Evolutionary conservation across 2,888 invertebrate species (phyloP).

Genomic region (Pemphredon lugubris): DNA sequence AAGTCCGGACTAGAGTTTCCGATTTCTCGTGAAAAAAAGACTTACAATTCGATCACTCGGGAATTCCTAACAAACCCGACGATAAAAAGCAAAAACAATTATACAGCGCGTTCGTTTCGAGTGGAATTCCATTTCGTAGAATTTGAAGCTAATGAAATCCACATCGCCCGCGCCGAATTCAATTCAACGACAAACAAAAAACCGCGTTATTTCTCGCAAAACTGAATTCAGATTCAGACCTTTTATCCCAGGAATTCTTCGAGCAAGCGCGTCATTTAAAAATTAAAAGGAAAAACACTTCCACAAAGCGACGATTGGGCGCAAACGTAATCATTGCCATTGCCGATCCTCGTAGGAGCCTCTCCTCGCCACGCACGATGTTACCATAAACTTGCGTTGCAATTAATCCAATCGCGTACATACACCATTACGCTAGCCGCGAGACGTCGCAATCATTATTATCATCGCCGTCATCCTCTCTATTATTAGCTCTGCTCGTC

Average conservation of each 20-base stretch:
- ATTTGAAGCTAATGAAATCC: too few relatives aligned
- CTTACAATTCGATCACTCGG: background rate
- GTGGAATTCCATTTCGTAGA: too few relatives aligned
- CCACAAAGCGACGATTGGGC: too few relatives aligned
- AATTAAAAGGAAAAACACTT: too few relatives aligned
- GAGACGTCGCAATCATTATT: slow-evolving; percentile 50
- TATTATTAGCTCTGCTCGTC: slow-evolving; percentile 48
- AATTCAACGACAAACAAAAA: too few relatives aligned
- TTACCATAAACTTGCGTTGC: slow-evolving; percentile 32
- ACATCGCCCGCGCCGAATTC: too few relatives aligned
- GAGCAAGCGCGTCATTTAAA: too few relatives aligned
- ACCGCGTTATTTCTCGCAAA: too few relatives aligned
- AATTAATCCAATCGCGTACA: slow-evolving; percentile 43
- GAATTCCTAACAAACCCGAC: background rate
- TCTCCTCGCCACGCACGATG: slow-evolving; percentile 12
- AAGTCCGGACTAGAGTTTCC: background rate
- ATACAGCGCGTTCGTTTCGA: too few relatives aligned
- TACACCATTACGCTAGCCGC: slow-evolving; percentile 14
- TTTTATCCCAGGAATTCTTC: too few relatives aligned
- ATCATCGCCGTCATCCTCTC: slow-evolving; percentile 64
- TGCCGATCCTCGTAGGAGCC: slow-evolving; percentile 15
- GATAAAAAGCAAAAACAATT: too few relatives aligned
- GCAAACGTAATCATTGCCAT: slow-evolving; percentile 10
- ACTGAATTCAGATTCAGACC: too few relatives aligned
- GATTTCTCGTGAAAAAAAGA: background rate